Base-by-base conservation (phyloP, 2,888 invertebrate genomes). In the Sclerodermus sp. region DNA sequence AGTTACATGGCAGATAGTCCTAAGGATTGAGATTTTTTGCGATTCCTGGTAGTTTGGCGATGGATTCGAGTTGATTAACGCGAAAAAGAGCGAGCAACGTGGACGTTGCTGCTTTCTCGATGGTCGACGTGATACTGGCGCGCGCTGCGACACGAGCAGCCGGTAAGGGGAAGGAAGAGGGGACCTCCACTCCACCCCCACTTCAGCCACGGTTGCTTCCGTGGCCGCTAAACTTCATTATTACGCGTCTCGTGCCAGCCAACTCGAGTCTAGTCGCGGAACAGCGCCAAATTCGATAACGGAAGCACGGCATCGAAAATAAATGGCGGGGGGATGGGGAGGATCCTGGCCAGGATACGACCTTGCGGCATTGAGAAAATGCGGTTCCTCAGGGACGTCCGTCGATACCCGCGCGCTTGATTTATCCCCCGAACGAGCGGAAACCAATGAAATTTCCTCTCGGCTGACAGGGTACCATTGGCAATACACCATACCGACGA, bases 201-300 rank as follows among this genome's bases (percentile, higher is more conserved):
- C 38, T 15, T 5, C 10, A 9, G 14, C 14, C 14, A 12, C 38
- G 5, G 14, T 13, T 34, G 14, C 34, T 34, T 34, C 34, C 34
- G 14, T 14, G 34, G 3, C 34, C 34, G 14, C 17, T 16, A 38
- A 38, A 38, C 38, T 38, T 38, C 38, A 17, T 38, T 38, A 38
- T 38, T 38, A 17, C 38, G 6, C 38, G 38, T 13, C 34, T 34
- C 34, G 34, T 13, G 16, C 17, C n/a, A 38, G 38, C 16, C 16
- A 14, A 5, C 14, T 5, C 38, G 38, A 38, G 12, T 17, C 23
- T 8, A 23, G 23, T 8, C 23, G 23, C 23, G 23, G 23, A 23
- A 23, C 23, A 23, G 23, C 23, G 38, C 38, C 38, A 38, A 38
- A 38, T 38, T 38, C 38, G 38, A 38, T 38, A 38, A 38, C 38